Evolutionary conservation across 2,888 invertebrate genomes (phyloP).

Genomic region (Pammene fasciana): DNA sequence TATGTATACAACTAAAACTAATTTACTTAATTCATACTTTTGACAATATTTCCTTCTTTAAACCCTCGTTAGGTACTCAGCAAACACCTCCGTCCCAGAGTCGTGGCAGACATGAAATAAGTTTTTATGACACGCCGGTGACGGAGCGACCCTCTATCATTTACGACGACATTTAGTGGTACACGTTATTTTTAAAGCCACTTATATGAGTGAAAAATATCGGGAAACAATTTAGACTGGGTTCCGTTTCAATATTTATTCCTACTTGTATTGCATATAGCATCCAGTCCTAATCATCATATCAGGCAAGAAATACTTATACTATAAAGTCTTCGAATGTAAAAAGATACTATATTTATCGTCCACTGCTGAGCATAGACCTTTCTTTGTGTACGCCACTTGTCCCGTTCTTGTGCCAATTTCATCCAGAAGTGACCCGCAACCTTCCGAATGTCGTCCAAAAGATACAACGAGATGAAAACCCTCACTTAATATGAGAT

Average conservation of each 20-base stretch:
- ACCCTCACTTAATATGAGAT: too few species aligned
- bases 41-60: neutral
- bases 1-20: neutral
- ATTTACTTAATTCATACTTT: neutral
- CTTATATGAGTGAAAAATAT: slow-evolving; percentile 26
- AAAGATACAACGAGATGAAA: too few species aligned
- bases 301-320: too few species aligned
- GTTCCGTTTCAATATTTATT: neutral
- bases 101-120: slow-evolving; percentile 22
- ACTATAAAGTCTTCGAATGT: too few species aligned
- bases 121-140: slow-evolving; percentile 28
- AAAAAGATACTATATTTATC: too few species aligned
- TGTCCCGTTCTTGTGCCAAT: too few species aligned
- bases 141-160: slow-evolving; percentile 24
- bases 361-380: too few species aligned
- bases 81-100: neutral
- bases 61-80: neutral
- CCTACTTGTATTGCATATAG: neutral
- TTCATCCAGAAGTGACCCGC: too few species aligned
- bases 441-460: too few species aligned
- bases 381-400: too few species aligned
- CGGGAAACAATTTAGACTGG: neutral
- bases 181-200: slow-evolving; percentile 34
- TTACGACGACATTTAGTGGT: slow-evolving; percentile 37
- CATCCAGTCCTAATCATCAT: neutral